A percentile compares a stretch with the other conserved stretches of the same genome.
Evolutionary conservation across 92 coral and sea anemone genomes (phyloP).

Genomic region (Scolanthus callimorphus): DNA sequence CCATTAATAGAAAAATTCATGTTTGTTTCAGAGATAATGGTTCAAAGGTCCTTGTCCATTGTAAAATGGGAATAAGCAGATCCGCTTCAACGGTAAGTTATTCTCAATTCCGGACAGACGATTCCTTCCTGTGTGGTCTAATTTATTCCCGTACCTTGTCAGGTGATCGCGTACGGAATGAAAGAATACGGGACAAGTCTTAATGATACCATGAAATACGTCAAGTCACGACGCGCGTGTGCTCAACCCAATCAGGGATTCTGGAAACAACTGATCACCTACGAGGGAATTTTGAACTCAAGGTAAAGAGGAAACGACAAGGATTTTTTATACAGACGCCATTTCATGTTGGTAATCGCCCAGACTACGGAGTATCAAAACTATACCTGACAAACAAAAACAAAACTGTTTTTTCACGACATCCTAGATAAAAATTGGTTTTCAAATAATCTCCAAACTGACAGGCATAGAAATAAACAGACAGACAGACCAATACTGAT

Average conservation of each 20-base stretch:
- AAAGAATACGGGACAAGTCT: conserved; percentile 82
- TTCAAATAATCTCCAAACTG: too few relatives aligned
- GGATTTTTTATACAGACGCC: too few relatives aligned
- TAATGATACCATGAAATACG: conserved; percentile 86
- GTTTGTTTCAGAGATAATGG: conserved; percentile 57
- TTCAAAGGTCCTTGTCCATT: conserved; percentile 84
- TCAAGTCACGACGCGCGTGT: conserved; percentile 70
- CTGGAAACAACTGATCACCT: conserved; percentile 96
- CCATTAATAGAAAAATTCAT: too few relatives aligned
- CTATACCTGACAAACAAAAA: too few relatives aligned
- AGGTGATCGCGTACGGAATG: conserved; percentile 96
- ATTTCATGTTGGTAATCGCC: too few relatives aligned
- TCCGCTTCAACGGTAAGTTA: conserved; percentile 90
- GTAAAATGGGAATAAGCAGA: conserved; percentile 94
- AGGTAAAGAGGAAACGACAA: conserved; percentile 64
- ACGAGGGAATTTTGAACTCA: conserved; percentile 91
- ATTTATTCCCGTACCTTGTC: background rate
- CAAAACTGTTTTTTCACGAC: too few relatives aligned
- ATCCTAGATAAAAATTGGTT: too few relatives aligned
- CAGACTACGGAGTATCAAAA: too few relatives aligned
- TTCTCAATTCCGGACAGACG: background rate
- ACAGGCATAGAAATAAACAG: too few relatives aligned
- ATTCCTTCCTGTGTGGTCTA: background rate
- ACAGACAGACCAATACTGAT: too few relatives aligned
- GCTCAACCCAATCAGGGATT: conserved; percentile 90